phyloP scores from a whole-genome alignment of 2,797 vertebrate species.

The Scyliorhinus canicula region DNA sequence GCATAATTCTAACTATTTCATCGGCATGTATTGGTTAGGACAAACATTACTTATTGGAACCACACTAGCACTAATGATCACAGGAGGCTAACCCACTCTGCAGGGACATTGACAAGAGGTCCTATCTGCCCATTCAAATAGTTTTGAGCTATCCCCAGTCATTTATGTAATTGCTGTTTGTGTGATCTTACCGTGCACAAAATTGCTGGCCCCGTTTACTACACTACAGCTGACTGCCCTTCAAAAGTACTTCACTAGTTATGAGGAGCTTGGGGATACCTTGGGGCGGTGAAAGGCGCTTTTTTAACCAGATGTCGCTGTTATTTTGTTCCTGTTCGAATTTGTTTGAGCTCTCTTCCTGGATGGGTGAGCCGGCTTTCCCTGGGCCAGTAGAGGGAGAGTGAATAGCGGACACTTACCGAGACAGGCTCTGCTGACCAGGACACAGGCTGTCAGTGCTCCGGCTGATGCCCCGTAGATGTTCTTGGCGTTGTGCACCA shows the following conservation, averaged over 20 bases:
- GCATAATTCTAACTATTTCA: background rate
- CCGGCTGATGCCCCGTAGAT: conserved; percentile 92
- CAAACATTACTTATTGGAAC: background rate
- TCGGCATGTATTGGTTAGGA: too few relatives aligned
- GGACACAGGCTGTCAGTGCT: conserved; percentile 78
- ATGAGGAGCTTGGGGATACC: background rate
- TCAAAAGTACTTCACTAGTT: background rate
- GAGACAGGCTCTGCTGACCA: conserved; percentile 79
- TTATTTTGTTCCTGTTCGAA: background rate
- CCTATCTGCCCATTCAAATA: background rate
- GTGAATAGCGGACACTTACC: conserved; percentile 59
- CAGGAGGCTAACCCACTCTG: too few relatives aligned
- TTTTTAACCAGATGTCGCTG: background rate
- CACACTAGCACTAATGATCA: background rate
- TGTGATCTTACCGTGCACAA: background rate
- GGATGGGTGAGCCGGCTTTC: too few relatives aligned
- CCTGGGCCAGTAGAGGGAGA: background rate
- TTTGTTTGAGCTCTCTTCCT: background rate
- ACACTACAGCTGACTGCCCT: too few relatives aligned
- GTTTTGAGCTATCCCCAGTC: too few relatives aligned
- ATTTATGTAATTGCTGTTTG: too few relatives aligned
- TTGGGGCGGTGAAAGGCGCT: background rate
- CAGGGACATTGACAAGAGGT: background rate
- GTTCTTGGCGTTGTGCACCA: conserved; percentile 78
- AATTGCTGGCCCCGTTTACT: background rate